Evolutionary conservation across 2,797 vertebrate species (phyloP), one percentile per base, ranked within the genome.

Genomic region (Sphaeramia orbicularis): DNA sequence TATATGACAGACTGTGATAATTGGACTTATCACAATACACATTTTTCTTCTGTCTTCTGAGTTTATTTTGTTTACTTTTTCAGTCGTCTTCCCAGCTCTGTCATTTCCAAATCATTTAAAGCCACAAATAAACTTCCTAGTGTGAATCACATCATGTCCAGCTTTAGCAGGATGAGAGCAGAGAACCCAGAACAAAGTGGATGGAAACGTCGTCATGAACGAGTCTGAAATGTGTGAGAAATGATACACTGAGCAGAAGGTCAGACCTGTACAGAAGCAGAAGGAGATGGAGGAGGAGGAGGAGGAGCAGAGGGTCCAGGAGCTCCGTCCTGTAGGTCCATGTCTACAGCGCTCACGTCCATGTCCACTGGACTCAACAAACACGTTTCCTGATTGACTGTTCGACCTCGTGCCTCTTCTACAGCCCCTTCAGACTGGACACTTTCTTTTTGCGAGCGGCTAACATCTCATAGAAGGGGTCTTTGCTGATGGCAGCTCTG

Each of bases 381-480:
- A 60, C 50, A 41, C 40, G 38, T n/a, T 35, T 21, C 40, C 37
- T 40, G 8, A 35, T 13, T n/a, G 2, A n/a, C n/a, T 1, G 44
- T 8, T 65, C 6, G 3, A 35, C 42, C 48, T 43, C 59, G 0
- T n/a, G n/a, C 65, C 61, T 4, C 57, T 36, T 65, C 85, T 92
- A 98, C 88, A 96, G 93, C 40, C 96, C 93, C 78, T 96, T 99
- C 58, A 96, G 92, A 65, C 96, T 94, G 9, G 98, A 99, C 1
- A 99, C 96, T 80, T 98, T 99, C 95, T 97, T 99, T 91, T 99
- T 99, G 73, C 98, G 92, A 1, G 97, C 94, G 0, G 97, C 97
- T 61, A 99, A 90, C 98, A 99, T 99, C 93, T 99, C 97, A 0
- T 98, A 99, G 92, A 99, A 99, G 1, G 97, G 97, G 87, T 99